Percentiles rank a stretch among this genome's conserved stretches.
phyloP scores from a whole-genome alignment of 1,140 invertebrate species.

The Araneus ventricosus region DNA sequence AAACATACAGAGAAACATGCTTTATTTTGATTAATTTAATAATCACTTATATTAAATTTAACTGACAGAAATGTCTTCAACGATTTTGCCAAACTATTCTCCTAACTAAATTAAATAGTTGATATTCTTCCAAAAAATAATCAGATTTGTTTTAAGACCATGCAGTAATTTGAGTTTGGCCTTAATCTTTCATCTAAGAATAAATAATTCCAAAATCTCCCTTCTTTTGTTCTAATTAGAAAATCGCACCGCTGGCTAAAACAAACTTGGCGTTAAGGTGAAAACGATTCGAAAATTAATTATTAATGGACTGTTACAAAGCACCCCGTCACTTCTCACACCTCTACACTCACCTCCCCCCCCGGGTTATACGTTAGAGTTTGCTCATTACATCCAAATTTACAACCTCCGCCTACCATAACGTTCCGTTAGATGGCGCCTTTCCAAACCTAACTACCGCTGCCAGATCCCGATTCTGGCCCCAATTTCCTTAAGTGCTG shows the following conservation, averaged over 20 bases:
- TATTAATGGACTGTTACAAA: slow-evolving; percentile 29
- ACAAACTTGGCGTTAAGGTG: slow-evolving; percentile 3
- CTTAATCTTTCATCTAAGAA: not conserved
- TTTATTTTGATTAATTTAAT: no score
- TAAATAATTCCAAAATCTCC: not conserved
- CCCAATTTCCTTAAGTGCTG: slow-evolving; percentile 63
- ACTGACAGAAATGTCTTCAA: no score
- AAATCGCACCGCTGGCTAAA: not conserved
- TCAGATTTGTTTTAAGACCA: not conserved
- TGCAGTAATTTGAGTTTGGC: not conserved
- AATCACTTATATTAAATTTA: no score
- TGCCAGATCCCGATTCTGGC: slow-evolving; percentile 47
- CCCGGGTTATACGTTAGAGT: not conserved
- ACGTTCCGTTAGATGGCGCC: slow-evolving; percentile 54
- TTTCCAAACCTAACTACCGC: slow-evolving; percentile 62
- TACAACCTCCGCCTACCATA: slow-evolving; percentile 19
- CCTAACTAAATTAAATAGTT: no score
- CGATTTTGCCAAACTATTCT: no score
- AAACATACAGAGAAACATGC: no score
- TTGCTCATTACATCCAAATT: slow-evolving; percentile 45
- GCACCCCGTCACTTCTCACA: not conserved
- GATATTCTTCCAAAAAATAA: not conserved
- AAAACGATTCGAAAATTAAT: slow-evolving; percentile 33
- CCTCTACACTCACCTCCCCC: not conserved
- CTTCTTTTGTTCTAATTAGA: not conserved